Evolutionary conservation across 1,140 invertebrate genomes (phyloP).

Genomic region (Drosophila novamexicana): DNA sequence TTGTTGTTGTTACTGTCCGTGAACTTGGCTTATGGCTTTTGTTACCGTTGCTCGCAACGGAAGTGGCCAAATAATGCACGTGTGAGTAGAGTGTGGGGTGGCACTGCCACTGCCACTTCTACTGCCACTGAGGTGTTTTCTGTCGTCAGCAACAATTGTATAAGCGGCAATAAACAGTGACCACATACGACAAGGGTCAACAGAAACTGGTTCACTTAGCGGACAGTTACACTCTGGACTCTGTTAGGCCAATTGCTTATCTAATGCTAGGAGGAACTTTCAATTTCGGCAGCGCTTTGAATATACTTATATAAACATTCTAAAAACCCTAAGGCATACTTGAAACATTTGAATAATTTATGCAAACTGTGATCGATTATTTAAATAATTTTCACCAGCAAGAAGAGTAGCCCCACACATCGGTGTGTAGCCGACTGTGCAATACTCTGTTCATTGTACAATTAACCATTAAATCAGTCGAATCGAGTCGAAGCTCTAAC

Average conservation of each 20-base stretch:
- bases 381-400: too few species aligned
- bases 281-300: constrained; percentile 6
- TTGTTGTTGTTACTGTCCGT: constrained; percentile 29
- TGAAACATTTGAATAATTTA: too few species aligned
- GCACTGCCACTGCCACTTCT: constrained; percentile 15
- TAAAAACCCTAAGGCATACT: too few species aligned
- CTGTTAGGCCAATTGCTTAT: neutral
- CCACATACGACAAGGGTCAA: constrained; percentile 24
- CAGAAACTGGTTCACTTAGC: constrained; percentile 24
- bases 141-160: constrained; percentile 44
- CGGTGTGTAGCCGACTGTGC: too few species aligned
- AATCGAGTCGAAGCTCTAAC: too few species aligned
- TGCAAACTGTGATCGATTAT: too few species aligned
- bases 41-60: constrained; percentile 57
- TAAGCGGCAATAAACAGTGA: constrained; percentile 40
- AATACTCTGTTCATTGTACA: too few species aligned
- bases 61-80: constrained; percentile 53
- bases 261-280: constrained; percentile 24
- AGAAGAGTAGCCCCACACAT: too few species aligned
- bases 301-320: too few species aligned
- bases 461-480: too few species aligned
- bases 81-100: constrained; percentile 6
- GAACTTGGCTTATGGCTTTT: constrained; percentile 30
- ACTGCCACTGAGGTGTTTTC: constrained; percentile 2
- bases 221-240: constrained; percentile 5